phyloP scores from a whole-genome alignment of 2,888 invertebrate species.

The Onchidella celtica region DNA sequence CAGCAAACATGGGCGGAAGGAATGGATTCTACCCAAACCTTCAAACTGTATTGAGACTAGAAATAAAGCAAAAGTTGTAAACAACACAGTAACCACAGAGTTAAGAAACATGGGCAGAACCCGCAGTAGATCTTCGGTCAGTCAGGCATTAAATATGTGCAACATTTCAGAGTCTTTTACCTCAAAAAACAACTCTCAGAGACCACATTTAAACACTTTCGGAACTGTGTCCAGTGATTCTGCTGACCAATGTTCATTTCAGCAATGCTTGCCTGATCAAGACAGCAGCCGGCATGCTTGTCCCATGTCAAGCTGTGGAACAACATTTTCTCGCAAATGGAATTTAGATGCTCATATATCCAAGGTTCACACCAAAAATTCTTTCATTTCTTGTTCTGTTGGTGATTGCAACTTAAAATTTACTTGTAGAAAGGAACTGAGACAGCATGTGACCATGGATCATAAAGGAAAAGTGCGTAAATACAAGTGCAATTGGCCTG shows the following conservation, averaged over 20 bases:
- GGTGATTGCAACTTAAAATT: conserved; percentile 9
- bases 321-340: conserved; percentile 32
- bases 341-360: conserved; percentile 10
- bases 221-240: neutral
- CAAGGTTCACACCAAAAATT: neutral
- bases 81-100: neutral
- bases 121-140: neutral
- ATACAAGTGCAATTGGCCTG: conserved; percentile 44
- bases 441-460: conserved; percentile 35
- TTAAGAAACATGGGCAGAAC: neutral
- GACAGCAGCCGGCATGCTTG: neutral
- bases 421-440: conserved; percentile 1
- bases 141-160: neutral
- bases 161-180: neutral
- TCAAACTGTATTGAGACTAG: too few relatives aligned
- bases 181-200: neutral
- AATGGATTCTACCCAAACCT: neutral
- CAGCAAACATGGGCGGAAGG: neutral
- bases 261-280: neutral
- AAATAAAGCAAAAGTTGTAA: too few relatives aligned
- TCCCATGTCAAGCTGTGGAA: conserved; percentile 7
- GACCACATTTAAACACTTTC: neutral
- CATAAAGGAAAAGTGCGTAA: conserved; percentile 39
- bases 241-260: too few relatives aligned
- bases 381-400: conserved; percentile 12